Conservation (phyloP, 1,140 invertebrate species). For the Caenorhabditis latens region DNA sequence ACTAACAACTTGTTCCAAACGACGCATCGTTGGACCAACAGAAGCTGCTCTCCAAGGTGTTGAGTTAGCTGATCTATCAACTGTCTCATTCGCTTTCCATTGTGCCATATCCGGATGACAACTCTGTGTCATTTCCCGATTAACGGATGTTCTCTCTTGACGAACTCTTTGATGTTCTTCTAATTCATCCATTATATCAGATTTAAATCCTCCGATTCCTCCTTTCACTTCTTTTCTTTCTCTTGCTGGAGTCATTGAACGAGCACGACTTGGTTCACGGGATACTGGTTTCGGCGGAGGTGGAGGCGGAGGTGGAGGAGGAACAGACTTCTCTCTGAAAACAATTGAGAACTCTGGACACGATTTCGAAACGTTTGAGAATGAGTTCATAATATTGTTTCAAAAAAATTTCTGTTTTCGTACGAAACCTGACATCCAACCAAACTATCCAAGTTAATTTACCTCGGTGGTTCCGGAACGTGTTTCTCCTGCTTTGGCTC, state of each 20-base stretch:
- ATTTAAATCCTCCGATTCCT: slow-evolving; percentile 44
- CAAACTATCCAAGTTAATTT: too few species aligned
- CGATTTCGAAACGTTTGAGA: too few species aligned
- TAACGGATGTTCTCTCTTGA: slow-evolving; percentile 57
- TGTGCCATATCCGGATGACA: slow-evolving; percentile 63
- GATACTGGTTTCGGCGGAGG: slow-evolving; percentile 48
- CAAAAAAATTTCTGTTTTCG: too few species aligned
- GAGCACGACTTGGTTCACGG: slow-evolving; percentile 50
- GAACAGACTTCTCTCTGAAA: slow-evolving; percentile 57
- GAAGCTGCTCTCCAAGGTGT: slow-evolving; percentile 45
- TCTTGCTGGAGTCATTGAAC: slow-evolving; percentile 43
- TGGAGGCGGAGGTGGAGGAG: slow-evolving; percentile 60
- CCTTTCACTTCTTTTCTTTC: slow-evolving; percentile 52
- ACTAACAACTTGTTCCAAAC: slow-evolving; percentile 60
- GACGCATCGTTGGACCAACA: slow-evolving; percentile 60
- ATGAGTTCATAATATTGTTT: too few species aligned
- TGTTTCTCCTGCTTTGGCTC: slow-evolving; percentile 13
- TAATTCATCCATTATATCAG: slow-evolving; percentile 59
- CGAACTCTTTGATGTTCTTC: slow-evolving; percentile 28
- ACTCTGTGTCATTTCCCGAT: slow-evolving; percentile 61
- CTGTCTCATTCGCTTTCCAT: slow-evolving; percentile 57
- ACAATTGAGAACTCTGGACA: too few species aligned
- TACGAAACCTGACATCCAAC: too few species aligned
- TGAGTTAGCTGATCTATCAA: slow-evolving; percentile 46
- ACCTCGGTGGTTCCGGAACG: slow-evolving; percentile 34